Evolutionary conservation across 2,888 invertebrate species (phyloP).

Genomic region (Tortricodes alternella): DNA sequence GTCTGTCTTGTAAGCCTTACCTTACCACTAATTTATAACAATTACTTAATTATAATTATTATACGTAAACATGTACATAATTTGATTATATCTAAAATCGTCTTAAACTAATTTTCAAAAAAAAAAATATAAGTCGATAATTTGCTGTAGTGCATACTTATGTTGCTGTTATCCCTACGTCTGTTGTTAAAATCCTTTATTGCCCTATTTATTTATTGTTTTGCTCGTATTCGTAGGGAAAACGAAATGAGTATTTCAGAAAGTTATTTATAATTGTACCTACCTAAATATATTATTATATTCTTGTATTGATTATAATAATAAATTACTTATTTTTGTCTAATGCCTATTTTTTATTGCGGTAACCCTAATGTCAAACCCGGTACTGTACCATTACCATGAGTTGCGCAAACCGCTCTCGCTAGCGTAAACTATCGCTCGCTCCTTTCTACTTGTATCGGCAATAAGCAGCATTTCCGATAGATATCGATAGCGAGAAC

Average conservation of each 20-base stretch:
- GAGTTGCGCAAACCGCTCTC: too few relatives aligned
- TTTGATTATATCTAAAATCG: not conserved
- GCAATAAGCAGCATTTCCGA: too few relatives aligned
- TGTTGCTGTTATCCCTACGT: not conserved
- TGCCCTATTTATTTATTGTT: constrained; percentile 28
- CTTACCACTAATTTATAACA: constrained; percentile 54
- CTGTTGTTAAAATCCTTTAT: constrained; percentile 17
- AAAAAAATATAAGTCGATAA: constrained; percentile 4
- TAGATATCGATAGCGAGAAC: too few relatives aligned
- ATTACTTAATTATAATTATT: constrained; percentile 35
- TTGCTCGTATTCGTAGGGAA: constrained; percentile 5
- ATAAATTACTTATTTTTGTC: constrained; percentile 25
- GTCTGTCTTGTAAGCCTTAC: constrained; percentile 45
- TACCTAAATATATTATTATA: constrained; percentile 22
- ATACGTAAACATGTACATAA: constrained; percentile 24
- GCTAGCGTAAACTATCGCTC: too few relatives aligned
- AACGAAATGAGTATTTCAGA: constrained; percentile 6
- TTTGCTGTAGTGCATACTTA: constrained; percentile 9
- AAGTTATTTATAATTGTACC: constrained; percentile 25
- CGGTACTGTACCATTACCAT: too few relatives aligned
- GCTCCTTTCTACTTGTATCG: too few relatives aligned
- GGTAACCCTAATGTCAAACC: not conserved
- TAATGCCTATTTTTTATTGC: not conserved
- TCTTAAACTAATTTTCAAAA: constrained; percentile 12
- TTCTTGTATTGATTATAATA: constrained; percentile 27